phyloP scores from a whole-genome alignment of 2,888 invertebrate species.

The Graphium colonna region DNA sequence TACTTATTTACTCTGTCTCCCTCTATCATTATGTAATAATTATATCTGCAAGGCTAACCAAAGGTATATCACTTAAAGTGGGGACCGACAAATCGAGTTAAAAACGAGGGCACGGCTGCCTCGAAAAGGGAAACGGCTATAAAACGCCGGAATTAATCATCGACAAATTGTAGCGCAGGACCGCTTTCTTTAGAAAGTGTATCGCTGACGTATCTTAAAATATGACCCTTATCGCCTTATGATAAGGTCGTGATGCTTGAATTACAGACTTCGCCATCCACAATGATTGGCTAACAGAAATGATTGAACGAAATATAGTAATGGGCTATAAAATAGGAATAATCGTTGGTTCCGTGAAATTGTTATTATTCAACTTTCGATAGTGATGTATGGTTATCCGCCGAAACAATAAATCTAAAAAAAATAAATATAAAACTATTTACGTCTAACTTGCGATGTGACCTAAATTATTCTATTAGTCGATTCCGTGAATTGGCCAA shows the following conservation, averaged over 20 bases:
- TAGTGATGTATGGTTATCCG: too few species aligned
- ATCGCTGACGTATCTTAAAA: neutral
- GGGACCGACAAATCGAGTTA: neutral
- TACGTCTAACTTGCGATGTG: too few species aligned
- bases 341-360: too few species aligned
- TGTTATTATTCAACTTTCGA: too few species aligned
- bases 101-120: neutral
- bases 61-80: neutral
- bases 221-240: neutral
- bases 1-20: neutral
- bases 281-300: neutral
- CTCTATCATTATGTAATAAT: neutral
- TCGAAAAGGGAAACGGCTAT: slow-evolving; percentile 12
- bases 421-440: too few species aligned
- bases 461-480: too few species aligned
- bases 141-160: slow-evolving; percentile 14
- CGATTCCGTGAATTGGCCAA: too few species aligned
- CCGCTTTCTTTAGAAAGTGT: slow-evolving; percentile 24
- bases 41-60: neutral
- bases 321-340: too few species aligned
- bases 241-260: slow-evolving; percentile 4
- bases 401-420: too few species aligned
- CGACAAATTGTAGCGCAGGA: slow-evolving; percentile 19
- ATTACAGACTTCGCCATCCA: too few species aligned
- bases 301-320: neutral